A percentile compares a stretch with the other conserved stretches of the same genome.
These are phyloP conservation scores for Anisognathus igniventris DNA, from an alignment of 2,797 vertebrate species.

Conservation along the genomic window DNA sequence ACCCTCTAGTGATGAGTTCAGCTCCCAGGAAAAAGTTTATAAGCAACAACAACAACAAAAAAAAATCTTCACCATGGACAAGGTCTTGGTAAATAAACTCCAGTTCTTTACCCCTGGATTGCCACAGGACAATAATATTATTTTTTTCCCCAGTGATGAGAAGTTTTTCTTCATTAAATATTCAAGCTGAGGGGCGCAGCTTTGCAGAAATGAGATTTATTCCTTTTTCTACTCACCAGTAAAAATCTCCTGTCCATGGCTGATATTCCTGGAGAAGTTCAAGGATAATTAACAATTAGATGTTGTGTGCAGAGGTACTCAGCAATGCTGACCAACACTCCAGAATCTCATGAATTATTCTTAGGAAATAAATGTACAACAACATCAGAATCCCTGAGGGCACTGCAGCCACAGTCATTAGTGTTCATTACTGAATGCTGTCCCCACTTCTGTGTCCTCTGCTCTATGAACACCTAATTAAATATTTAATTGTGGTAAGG, in stretches of 20 bases:
- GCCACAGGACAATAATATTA: neutral
- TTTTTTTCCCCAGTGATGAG: neutral
- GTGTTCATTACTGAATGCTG: neutral
- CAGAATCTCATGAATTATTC: constrained; percentile 14
- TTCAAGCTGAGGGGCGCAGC: neutral
- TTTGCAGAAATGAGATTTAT: neutral
- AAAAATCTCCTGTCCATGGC: neutral
- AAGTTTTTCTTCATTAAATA: neutral
- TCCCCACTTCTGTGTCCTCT: neutral
- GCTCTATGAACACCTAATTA: neutral
- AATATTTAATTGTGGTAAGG: constrained; percentile 3
- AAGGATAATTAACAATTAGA: neutral
- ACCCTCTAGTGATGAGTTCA: neutral
- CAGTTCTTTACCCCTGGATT: neutral
- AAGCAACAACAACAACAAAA: neutral
- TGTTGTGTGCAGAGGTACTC: neutral
- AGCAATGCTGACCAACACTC: neutral
- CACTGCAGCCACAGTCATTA: neutral
- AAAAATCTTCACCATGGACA: neutral
- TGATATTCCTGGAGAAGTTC: neutral
- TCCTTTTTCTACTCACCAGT: neutral
- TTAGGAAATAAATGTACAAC: neutral
- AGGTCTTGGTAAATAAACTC: neutral
- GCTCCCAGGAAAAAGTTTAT: neutral
- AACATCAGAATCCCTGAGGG: neutral